Percentiles rank a stretch among this genome's conserved stretches.
Conservation (phyloP, 2,888 invertebrate species). For the Malacosoma neustria region DNA sequence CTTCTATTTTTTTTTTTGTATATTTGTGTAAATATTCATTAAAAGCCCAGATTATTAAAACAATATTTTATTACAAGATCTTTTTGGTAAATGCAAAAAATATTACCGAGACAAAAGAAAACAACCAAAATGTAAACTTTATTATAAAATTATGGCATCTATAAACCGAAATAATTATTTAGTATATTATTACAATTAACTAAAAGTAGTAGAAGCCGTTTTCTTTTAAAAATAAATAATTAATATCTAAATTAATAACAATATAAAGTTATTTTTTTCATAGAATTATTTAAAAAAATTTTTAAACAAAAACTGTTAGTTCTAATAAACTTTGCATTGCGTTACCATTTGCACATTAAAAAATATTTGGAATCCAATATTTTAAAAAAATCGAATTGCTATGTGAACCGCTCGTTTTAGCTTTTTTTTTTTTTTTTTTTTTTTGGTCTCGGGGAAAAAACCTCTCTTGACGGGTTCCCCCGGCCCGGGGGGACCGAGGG, state of each 20-base stretch:
- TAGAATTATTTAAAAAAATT: too few relatives aligned
- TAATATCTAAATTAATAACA: slow-evolving; percentile 41
- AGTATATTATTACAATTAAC: slow-evolving; percentile 34
- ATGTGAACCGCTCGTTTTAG: too few relatives aligned
- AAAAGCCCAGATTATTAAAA: slow-evolving; percentile 34
- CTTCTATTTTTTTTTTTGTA: too few relatives aligned
- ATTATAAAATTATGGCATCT: slow-evolving; percentile 49
- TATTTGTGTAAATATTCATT: slow-evolving; percentile 5
- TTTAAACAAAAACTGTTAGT: too few relatives aligned
- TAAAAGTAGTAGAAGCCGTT: slow-evolving; percentile 58
- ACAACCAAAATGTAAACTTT: slow-evolving; percentile 51
- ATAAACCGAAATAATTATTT: slow-evolving; percentile 23
- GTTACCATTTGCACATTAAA: too few relatives aligned
- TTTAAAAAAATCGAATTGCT: too few relatives aligned
- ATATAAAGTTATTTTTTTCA: slow-evolving; percentile 49
- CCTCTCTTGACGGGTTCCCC: too few relatives aligned
- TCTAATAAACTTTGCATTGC: too few relatives aligned
- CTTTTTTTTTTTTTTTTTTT: too few relatives aligned
- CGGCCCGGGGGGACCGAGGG: too few relatives aligned
- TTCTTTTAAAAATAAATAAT: slow-evolving; percentile 40
- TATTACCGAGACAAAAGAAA: slow-evolving; percentile 51
- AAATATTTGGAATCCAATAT: too few relatives aligned
- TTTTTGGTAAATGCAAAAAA: slow-evolving; percentile 69
- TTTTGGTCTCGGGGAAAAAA: too few relatives aligned
- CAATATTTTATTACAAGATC: slow-evolving; percentile 49